Percentiles rank a stretch among this genome's conserved stretches.
These are phyloP conservation scores for Anthopleura xanthogrammica DNA, from an alignment of 92 coral and sea anemone genomes.

Conservation along the genomic window DNA sequence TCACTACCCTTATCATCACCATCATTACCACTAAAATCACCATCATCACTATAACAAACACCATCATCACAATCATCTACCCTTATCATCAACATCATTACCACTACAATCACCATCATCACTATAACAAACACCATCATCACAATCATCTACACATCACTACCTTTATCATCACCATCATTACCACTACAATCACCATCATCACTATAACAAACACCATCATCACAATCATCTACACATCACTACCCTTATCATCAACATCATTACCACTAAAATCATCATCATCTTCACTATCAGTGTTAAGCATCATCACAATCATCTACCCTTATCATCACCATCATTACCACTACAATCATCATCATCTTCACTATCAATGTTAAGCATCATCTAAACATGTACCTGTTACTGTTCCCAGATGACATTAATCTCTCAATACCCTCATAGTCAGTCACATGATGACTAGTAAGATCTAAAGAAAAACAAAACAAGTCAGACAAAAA, in stretches of 20 bases:
- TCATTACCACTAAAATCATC: neutral
- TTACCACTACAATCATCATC: neutral
- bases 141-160: neutral
- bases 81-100: neutral
- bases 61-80: neutral
- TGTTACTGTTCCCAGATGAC: constrained; percentile 93
- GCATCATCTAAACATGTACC: constrained; percentile 43
- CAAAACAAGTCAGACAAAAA: neutral
- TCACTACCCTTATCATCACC: neutral
- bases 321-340: neutral
- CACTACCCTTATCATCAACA: neutral
- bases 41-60: neutral
- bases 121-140: neutral
- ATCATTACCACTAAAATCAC: neutral
- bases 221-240: too few relatives aligned
- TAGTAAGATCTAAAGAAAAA: constrained; percentile 72
- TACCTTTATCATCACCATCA: neutral
- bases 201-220: too few relatives aligned
- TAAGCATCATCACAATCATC: too few relatives aligned
- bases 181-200: neutral
- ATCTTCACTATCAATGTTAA: neutral
- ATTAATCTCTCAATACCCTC: constrained; percentile 83
- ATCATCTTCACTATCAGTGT: too few relatives aligned
- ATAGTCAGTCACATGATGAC: constrained; percentile 90
- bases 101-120: too few relatives aligned